phyloP scores from a whole-genome alignment of 2,888 invertebrate genomes.

The Synanthedon formicaeformis region DNA sequence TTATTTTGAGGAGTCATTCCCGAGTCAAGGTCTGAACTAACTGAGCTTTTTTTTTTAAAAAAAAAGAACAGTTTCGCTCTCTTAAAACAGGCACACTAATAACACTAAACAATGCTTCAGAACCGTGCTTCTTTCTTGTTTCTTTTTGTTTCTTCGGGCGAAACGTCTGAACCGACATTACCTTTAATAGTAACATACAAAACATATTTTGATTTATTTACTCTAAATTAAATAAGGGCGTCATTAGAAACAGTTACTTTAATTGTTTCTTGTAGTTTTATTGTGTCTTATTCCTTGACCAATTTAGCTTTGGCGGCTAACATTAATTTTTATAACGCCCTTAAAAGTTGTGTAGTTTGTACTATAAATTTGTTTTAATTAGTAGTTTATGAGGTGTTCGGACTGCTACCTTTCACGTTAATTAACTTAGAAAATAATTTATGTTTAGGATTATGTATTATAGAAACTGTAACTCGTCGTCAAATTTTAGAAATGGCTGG shows the following conservation, averaged over 20 bases:
- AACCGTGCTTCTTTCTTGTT: constrained; percentile 3
- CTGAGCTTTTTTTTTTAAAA: too few relatives aligned
- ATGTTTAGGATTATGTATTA: too few relatives aligned
- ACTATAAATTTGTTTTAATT: too few relatives aligned
- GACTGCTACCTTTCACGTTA: too few relatives aligned
- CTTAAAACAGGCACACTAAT: not conserved
- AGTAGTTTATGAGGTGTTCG: too few relatives aligned
- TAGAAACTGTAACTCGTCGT: too few relatives aligned
- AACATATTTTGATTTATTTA: constrained; percentile 43
- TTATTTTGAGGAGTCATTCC: constrained; percentile 15
- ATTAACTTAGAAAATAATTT: too few relatives aligned
- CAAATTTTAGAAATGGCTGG: too few relatives aligned
- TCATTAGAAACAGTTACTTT: constrained; percentile 43
- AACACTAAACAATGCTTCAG: not conserved
- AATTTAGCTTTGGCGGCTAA: not conserved
- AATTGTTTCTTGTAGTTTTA: constrained; percentile 25
- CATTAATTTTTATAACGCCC: not conserved
- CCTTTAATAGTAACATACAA: constrained; percentile 35
- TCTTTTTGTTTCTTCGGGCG: constrained; percentile 16
- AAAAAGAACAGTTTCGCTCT: not conserved
- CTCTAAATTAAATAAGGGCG: constrained; percentile 29
- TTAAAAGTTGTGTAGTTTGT: too few relatives aligned
- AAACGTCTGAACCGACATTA: constrained; percentile 53
- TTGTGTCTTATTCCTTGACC: not conserved
- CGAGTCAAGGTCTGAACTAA: constrained; percentile 2